A percentile compares a stretch with the other conserved stretches of the same genome.
Conservation (phyloP, 1,140 invertebrate genomes). For the Caligus rogercresseyi region DNA sequence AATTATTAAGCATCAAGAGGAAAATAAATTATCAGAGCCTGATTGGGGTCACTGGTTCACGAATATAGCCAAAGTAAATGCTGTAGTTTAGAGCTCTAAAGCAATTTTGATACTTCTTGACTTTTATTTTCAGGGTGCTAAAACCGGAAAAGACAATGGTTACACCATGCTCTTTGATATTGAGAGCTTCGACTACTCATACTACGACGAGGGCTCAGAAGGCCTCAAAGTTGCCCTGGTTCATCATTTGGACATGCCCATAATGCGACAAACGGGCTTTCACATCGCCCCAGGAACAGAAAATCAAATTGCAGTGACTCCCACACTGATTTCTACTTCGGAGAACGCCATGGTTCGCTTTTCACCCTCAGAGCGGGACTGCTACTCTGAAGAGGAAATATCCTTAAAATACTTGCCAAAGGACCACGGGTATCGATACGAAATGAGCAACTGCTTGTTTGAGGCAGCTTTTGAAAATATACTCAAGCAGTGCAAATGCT, state of each 20-base stretch:
- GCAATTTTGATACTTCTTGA: too few relatives aligned
- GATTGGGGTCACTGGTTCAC: constrained; percentile 15
- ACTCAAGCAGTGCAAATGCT: constrained; percentile 12
- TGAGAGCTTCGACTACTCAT: constrained; percentile 18
- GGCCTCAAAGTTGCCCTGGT: constrained; percentile 18
- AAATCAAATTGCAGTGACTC: constrained; percentile 20
- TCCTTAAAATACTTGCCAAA: constrained; percentile 13
- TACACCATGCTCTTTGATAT: constrained; percentile 19
- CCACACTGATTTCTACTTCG: constrained; percentile 15
- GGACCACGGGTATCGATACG: constrained; percentile 19
- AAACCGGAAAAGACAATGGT: constrained; percentile 20
- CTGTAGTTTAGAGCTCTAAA: neutral
- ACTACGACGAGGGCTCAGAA: constrained; percentile 17
- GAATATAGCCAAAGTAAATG: constrained; percentile 12
- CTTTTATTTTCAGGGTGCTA: constrained; percentile 19
- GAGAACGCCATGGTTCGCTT: constrained; percentile 16
- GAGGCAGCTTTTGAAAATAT: constrained; percentile 20
- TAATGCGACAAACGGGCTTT: constrained; percentile 19
- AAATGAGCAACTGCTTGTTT: constrained; percentile 20
- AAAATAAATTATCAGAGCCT: constrained; percentile 14
- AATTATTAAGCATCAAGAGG: constrained; percentile 1
- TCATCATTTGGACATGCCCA: constrained; percentile 20
- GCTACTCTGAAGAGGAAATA: constrained; percentile 18
- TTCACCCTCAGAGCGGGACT: constrained; percentile 12
- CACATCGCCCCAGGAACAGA: constrained; percentile 19